A percentile compares a stretch with the other conserved stretches of the same genome.
phyloP scores from a whole-genome alignment of 2,113 vertebrate genomes.

The Pitta sordida region DNA sequence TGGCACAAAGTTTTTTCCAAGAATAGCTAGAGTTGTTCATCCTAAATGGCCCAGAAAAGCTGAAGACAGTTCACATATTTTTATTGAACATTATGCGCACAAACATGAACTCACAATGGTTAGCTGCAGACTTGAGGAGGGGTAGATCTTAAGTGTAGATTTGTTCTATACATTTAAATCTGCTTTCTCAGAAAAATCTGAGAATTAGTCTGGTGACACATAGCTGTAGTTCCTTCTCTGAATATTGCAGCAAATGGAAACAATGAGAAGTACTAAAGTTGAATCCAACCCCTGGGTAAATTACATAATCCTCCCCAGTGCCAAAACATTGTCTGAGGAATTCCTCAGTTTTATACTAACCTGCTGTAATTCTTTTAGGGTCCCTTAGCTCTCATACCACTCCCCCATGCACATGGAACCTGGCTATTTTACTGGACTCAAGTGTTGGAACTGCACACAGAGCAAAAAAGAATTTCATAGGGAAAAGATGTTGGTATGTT shows the following conservation, averaged over 20 bases:
- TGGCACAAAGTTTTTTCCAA: slow-evolving; percentile 16
- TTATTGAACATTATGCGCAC: background rate
- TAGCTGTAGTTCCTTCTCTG: background rate
- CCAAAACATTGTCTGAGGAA: slow-evolving; percentile 33
- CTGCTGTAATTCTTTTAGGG: slow-evolving; percentile 43
- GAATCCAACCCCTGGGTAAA: slow-evolving; percentile 2
- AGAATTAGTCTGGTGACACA: background rate
- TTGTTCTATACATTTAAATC: background rate
- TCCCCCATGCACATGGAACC: background rate
- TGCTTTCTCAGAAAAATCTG: background rate
- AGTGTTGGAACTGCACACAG: background rate
- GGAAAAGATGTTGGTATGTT: background rate
- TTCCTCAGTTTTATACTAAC: slow-evolving; percentile 26
- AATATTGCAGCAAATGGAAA: slow-evolving; percentile 51
- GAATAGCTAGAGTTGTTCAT: slow-evolving; percentile 22
- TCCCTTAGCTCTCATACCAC: slow-evolving; percentile 24
- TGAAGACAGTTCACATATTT: slow-evolving; percentile 48
- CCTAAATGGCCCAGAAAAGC: slow-evolving; percentile 65
- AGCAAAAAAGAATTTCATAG: background rate
- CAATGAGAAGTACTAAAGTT: slow-evolving; percentile 37
- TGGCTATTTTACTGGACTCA: background rate
- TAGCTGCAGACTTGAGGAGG: background rate
- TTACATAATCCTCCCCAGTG: slow-evolving; percentile 48
- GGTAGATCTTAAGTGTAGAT: background rate
- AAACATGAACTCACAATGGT: background rate